A percentile compares a stretch with the other conserved stretches of the same genome.
Conservation (phyloP, 2,888 invertebrate species). For the Nezara viridula region DNA sequence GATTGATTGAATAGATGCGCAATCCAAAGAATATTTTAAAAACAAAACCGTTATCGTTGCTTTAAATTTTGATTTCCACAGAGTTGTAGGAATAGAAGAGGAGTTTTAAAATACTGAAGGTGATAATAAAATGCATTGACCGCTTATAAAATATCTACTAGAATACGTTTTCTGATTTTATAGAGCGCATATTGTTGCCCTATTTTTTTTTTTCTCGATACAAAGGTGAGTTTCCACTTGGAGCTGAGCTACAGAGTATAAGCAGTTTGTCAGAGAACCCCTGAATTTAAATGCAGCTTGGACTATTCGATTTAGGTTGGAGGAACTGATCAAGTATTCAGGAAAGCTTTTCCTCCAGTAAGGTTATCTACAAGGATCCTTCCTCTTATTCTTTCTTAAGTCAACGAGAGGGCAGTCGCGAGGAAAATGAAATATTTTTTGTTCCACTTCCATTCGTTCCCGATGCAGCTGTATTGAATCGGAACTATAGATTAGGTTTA, state of each 20-base stretch:
- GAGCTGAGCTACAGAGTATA: not conserved
- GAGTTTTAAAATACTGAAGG: too few species aligned
- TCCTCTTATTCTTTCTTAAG: not conserved
- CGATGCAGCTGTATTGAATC: not conserved
- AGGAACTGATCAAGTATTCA: not conserved
- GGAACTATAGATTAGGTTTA: not conserved
- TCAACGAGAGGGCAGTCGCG: not conserved
- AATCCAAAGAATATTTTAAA: too few species aligned
- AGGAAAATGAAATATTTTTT: not conserved
- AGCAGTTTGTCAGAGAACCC: not conserved
- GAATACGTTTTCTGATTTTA: not conserved
- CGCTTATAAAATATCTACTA: too few species aligned
- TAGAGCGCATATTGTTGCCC: not conserved
- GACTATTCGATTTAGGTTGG: not conserved
- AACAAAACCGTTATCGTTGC: too few species aligned
- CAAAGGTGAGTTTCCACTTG: not conserved
- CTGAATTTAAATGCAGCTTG: not conserved
- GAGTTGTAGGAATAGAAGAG: too few species aligned
- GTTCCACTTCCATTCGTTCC: not conserved
- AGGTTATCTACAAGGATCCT: not conserved
- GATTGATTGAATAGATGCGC: too few species aligned
- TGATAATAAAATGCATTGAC: too few species aligned
- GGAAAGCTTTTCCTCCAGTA: not conserved
- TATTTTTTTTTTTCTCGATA: not conserved
- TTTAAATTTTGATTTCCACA: too few species aligned